Percentiles rank a stretch among this genome's conserved stretches.
Evolutionary conservation across 2,888 invertebrate species (phyloP).

Genomic region (Pimpla rufipes): DNA sequence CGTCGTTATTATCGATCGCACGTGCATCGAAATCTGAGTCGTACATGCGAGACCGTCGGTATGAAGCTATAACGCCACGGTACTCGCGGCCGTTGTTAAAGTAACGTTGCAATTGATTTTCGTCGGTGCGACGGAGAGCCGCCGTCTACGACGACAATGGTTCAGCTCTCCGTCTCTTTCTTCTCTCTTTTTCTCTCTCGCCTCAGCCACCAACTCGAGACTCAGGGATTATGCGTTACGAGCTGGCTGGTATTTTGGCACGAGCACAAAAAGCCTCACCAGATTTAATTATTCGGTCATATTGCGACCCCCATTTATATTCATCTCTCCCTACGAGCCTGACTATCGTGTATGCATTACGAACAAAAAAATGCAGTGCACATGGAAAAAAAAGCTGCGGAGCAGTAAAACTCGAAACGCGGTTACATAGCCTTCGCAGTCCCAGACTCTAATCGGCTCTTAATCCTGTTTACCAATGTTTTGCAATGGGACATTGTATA

Average conservation of each 20-base stretch:
- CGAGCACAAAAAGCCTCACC: background rate
- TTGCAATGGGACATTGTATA: constrained; percentile 64
- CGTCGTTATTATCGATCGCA: constrained; percentile 70
- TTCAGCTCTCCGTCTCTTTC: background rate
- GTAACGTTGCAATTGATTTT: constrained; percentile 70
- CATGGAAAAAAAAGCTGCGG: background rate
- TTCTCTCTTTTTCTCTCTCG: background rate
- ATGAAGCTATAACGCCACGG: constrained; percentile 42
- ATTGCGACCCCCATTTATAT: background rate
- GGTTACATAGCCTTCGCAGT: background rate
- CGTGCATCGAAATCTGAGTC: constrained; percentile 70
- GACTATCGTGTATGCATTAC: background rate
- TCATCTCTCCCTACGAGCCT: background rate
- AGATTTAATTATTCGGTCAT: constrained; percentile 8
- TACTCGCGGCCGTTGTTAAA: constrained; percentile 64
- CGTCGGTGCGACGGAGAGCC: constrained; percentile 1
- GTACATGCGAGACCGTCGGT: constrained; percentile 44
- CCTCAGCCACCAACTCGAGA: constrained; percentile 11
- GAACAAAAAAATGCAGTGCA: background rate
- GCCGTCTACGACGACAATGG: constrained; percentile 1
- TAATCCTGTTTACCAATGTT: constrained; percentile 68
- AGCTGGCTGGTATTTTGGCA: background rate
- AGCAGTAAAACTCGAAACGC: background rate
- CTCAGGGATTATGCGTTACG: background rate
- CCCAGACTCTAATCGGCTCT: constrained; percentile 40